phyloP scores from a whole-genome alignment of 2,113 vertebrate genomes.

The Rallus limicola region DNA sequence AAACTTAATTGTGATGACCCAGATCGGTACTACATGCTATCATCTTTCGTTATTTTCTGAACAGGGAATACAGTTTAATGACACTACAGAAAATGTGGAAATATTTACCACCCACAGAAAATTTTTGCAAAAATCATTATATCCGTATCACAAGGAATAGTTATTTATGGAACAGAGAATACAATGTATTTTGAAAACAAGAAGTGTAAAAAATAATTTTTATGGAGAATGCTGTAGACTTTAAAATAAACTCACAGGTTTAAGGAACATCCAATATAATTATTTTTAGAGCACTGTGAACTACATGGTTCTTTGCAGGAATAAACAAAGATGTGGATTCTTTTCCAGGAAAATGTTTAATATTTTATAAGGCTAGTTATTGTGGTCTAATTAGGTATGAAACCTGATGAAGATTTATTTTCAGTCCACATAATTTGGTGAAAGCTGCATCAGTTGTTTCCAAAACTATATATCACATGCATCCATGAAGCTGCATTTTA shows the following conservation, averaged over 20 bases:
- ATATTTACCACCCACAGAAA: not conserved
- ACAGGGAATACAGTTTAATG: conserved; percentile 33
- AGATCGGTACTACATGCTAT: conserved; percentile 27
- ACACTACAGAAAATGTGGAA: not conserved
- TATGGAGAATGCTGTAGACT: not conserved
- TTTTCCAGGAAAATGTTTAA: not conserved
- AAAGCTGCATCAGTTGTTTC: not conserved
- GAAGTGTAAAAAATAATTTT: not conserved
- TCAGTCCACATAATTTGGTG: not conserved
- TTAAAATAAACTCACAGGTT: not conserved
- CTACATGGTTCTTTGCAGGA: not conserved
- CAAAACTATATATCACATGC: rapidly evolving
- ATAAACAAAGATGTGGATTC: not conserved
- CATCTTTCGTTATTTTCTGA: conserved; percentile 52
- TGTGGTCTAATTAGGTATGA: not conserved
- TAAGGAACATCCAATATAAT: not conserved
- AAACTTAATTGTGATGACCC: conserved; percentile 69
- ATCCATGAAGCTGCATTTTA: not conserved
- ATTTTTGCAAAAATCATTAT: not conserved
- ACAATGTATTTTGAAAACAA: not conserved
- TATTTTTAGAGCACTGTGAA: not conserved
- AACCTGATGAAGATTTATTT: not conserved
- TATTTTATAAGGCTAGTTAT: not conserved
- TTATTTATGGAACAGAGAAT: not conserved
- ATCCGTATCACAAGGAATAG: not conserved